Percentiles rank a stretch among this genome's conserved stretches.
phyloP scores from a whole-genome alignment of 2,113 vertebrate genomes.

The Rhea americana region DNA sequence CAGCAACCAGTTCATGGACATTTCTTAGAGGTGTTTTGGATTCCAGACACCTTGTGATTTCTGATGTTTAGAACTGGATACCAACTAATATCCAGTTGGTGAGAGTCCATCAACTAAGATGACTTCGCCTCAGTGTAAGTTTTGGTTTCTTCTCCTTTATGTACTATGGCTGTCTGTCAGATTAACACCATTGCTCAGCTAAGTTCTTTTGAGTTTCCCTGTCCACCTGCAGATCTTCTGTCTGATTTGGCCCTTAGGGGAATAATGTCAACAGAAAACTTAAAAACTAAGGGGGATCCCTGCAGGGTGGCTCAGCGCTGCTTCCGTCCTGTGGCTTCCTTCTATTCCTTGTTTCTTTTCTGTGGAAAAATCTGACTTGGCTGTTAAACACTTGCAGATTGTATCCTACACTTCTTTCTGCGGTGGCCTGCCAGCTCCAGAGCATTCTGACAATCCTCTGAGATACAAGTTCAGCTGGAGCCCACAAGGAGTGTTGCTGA shows the following conservation, averaged over 20 bases:
- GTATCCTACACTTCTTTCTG: constrained; percentile 93
- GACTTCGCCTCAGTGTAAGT: neutral
- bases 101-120: neutral
- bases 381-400: constrained; percentile 75
- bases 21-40: neutral
- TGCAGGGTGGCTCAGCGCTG: neutral
- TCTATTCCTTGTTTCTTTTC: neutral
- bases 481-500: constrained; percentile 89
- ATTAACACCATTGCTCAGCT: neutral
- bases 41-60: neutral
- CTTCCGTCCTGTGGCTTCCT: neutral
- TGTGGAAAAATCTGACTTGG: constrained; percentile 4
- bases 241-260: neutral
- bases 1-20: neutral
- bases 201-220: neutral
- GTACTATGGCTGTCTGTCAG: neutral
- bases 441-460: constrained; percentile 93
- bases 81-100: neutral
- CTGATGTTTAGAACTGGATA: neutral
- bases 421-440: constrained; percentile 92
- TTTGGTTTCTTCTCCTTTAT: neutral
- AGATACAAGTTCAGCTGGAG: constrained; percentile 99
- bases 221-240: neutral
- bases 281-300: neutral
- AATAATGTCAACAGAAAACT: neutral